Conservation (phyloP, 2,797 vertebrate genomes). For the Aphelocoma californica region DNA sequence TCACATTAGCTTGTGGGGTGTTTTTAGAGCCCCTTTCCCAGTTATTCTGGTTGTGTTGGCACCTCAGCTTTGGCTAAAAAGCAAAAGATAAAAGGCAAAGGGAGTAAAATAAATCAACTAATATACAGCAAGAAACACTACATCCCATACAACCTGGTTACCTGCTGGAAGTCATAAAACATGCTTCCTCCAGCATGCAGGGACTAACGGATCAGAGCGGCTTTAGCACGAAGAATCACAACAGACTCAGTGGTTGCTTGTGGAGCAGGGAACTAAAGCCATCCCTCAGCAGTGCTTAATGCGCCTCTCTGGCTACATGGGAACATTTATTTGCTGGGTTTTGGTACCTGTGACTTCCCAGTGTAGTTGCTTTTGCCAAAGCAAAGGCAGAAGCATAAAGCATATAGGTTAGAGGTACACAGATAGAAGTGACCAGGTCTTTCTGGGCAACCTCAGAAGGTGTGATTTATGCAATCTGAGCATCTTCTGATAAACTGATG, state of each 20-base stretch:
- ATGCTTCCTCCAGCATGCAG: background rate
- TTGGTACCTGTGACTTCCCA: background rate
- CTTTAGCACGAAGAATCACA: background rate
- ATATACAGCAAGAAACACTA: background rate
- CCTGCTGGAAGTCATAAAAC: background rate
- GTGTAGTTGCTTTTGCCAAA: background rate
- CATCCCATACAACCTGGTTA: background rate
- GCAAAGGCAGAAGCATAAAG: background rate
- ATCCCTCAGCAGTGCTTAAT: background rate
- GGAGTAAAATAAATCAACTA: background rate
- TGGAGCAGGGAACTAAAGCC: background rate
- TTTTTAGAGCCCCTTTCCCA: background rate
- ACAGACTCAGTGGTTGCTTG: background rate
- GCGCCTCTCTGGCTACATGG: background rate
- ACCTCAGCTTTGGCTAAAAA: background rate
- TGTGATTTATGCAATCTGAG: slow-evolving; percentile 35
- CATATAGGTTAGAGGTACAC: background rate
- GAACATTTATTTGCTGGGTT: background rate
- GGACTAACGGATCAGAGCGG: background rate
- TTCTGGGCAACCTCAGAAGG: slow-evolving; percentile 26
- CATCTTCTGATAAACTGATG: slow-evolving; percentile 38
- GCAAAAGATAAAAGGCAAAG: background rate
- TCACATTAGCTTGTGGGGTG: background rate
- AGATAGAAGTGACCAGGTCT: background rate
- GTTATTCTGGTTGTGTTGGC: background rate